Base-by-base conservation (phyloP, 2,797 vertebrate genomes). In the Coregonus sp. region DNA sequence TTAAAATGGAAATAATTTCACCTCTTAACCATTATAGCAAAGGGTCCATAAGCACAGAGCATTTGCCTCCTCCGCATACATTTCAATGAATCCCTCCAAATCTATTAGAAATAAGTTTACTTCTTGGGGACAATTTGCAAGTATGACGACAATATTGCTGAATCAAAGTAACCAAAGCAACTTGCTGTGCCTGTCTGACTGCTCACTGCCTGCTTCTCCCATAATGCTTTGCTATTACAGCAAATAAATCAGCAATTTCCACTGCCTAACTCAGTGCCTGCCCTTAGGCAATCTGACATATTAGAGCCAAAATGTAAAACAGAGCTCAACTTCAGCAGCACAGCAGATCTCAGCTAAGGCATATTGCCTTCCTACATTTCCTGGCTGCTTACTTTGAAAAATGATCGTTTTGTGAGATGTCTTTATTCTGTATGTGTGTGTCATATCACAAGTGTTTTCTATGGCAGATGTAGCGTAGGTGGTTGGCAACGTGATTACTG, bases 291-390 rank as follows among this genome's bases (percentile, higher is more conserved):
- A 25, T 25, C 76, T 78, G 68, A 68, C 79, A 82, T 59, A 63
- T 76, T 77, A 73, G 75, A 82, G 54, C 61, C 63, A 70, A 71
- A 82, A 85, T 83, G 73, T 82, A 75, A 84, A 92, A 90, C 82
- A 80, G 86, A 80, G 87, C 88, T 88, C 88, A 93, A 84, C 83
- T 79, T 78, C 89, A 87, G 75, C 81, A 86, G 85, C 71, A 82
- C 73, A 82, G 86, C 85, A 89, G 79, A 89, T 89, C 87, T 91
- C 76, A 72, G 75, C 76, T 37, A 78, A 75, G 82, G 70, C 74
- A 83, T 25, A 68, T 87, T 73, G 81, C 84, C 83, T 85, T 87
- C 89, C 86, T 88, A 88, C 81, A 89, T 86, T 66, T 82, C 40
- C 9, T 47, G 40, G 40, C 2, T 47, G 40, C 9, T 47, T 47